Base-by-base conservation (phyloP, 2,797 vertebrate genomes). In the Chelidonichthys spinosus region DNA sequence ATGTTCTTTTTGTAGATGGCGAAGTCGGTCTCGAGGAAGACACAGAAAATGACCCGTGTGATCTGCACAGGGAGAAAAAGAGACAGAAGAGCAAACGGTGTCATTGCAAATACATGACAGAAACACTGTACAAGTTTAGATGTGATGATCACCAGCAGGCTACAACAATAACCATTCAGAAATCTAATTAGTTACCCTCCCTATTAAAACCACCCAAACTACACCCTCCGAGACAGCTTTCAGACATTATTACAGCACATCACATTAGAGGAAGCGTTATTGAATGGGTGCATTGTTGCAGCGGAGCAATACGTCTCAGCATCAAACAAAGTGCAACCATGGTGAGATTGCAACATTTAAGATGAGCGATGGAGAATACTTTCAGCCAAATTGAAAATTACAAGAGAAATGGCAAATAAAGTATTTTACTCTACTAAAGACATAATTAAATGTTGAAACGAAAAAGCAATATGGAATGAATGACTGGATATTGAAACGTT, bases 1-100 rank as follows among this genome's bases (percentile, higher is more conserved):
- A 99, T 97, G 95, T 98, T 98, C 93, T 96, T 97, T 93, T 96
- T 98, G 95, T 98, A 99, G 94, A 99, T 99, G 92, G 95, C 95
- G 91, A 95, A 98, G 90, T 99, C 98, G 4, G 96, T 95, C 89
- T 99, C 98, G 83, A 99, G 95, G 94, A 99, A 99, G 92, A 99
- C 97, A 1, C 98, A 99, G 94, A 99, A 99, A 94, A 99, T 97
- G 92, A 99, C 94, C 69, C 97, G 96, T 88, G 96, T 96, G 90
- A 98, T 95, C 98, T 99, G 95, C 17, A 93, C 69, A 89, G 60
- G 78, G 83, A 84, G 50, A 89, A 63, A 67, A 68, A 61, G 25
- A 83, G 52, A 82, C 2, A 6, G 35, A 66, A 70, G 64, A 81
- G 63, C 36, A 59, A 72, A 87, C 73, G 88, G 37, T 74, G 40